Evolutionary conservation across 2,113 vertebrate genomes (phyloP), one percentile per base, ranked within the genome.

Genomic region (Muscicapa adusta): DNA sequence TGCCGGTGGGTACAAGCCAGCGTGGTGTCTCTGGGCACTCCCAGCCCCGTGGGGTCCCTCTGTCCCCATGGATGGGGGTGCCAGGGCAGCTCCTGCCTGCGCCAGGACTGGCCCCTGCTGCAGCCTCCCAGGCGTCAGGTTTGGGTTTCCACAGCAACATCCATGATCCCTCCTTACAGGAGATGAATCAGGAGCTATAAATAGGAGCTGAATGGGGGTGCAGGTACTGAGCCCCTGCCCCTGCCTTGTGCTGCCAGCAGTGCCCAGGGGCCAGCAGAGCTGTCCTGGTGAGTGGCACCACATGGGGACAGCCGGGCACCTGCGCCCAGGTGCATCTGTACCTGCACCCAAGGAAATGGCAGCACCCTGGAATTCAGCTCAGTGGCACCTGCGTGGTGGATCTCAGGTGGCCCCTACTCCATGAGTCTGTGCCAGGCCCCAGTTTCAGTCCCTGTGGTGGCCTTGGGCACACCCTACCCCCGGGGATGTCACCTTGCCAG

Each of bases 161-260:
- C 90, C 36, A 9, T 34, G 89, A 84, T 96, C 92, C 93, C 9
- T 40, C 54, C 85, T 26, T 14, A 19, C 8, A 22, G 79, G 66
- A 48, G 94, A 61, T 96, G 95, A 96, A 94, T 94, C 96, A 95
- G 87, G 94, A 51, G 25, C 96, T 97, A 97, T 93, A 94, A 94
- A 96, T 95, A 96, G 5, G 34, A 9, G 70, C 70, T 1, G n/a
- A 79, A 36, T 11, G 13, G 60, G 48, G 47, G n/a, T 0, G 81
- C 45, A 28, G 85, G 79, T 48, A 51, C 61, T 1, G 62, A 16
- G 11, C 40, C 68, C 77, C 45, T 40, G 48, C 19, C 53, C 6
- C 3, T 36, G 36, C 61, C 82, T 7, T 15, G 24, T 6, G 29
- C 53, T 74, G 77, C 68, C 47, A 20, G 86, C 68, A 8, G 24